Base-by-base conservation (phyloP, 2,113 vertebrate genomes). In the Embiotoca jacksoni region DNA sequence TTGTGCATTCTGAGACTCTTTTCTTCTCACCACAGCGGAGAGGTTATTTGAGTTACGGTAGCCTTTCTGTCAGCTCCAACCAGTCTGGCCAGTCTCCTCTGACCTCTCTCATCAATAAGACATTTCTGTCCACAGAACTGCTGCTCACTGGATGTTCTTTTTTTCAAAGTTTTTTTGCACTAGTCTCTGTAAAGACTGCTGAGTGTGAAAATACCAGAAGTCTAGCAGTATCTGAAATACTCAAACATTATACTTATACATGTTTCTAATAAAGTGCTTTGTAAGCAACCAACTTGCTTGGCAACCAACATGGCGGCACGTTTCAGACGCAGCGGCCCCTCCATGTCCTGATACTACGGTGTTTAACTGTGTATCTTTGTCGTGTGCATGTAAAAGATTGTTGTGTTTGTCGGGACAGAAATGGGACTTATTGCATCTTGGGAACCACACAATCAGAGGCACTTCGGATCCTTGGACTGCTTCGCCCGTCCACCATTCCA, bases 81-180 rank as follows among this genome's bases (percentile, higher is more conserved):
- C 60, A 74, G 60, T 46, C 67, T 30, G 49, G 50, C 54, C 39
- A 15, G 41, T 72, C n/a, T 55, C 56, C 63, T 67, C 23, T 55
- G 39, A 73, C 56, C n/a, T 55, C 15, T 41, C 23, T 67, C 46
- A 67, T 73, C 62, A 54, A 53, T 61, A 32, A 73, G n/a, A 16
- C 37, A 75, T 57, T 49, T 65, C 41, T 61, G 47, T 60, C 14
- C 23, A 32, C 47, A 46, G 14, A 54, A 60, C 47, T 54, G 36
- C 71, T 36, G 14, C 35, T 58, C 55, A 15, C 23, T 39, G 60
- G 46, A 35, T 47, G 41, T 32, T 56, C 30, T 32, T 30, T 53
- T 37, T 47, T 57, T 23, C 23, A 23, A 23, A 23, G 3, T 58
- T 66, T 68, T 59, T 57, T 65, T 47, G 32, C 58, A 23, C 23